Evolutionary conservation across 2,113 vertebrate genomes (phyloP).

Genomic region (Geothlypis trichas): DNA sequence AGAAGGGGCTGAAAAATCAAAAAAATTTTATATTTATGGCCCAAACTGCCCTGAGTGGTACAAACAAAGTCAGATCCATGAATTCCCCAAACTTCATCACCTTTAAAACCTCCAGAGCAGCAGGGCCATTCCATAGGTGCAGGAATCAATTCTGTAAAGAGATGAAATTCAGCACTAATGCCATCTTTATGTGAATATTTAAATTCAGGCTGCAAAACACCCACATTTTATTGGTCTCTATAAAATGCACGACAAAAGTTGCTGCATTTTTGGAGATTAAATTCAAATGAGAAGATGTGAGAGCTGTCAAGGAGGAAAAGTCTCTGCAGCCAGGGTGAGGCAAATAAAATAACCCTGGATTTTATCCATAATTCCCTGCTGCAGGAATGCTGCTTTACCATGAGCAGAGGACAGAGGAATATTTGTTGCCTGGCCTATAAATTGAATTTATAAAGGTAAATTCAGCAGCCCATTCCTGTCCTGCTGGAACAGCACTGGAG

Average conservation of each 20-base stretch:
- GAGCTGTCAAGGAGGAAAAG: not conserved
- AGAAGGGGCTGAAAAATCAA: not conserved
- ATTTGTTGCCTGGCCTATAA: not conserved
- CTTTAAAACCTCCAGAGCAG: not conserved
- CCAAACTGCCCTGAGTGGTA: not conserved
- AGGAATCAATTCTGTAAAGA: not conserved
- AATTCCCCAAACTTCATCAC: not conserved
- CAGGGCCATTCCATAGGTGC: not conserved
- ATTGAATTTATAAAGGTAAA: not conserved
- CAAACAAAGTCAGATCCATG: not conserved
- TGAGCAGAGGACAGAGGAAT: not conserved
- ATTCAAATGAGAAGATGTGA: not conserved
- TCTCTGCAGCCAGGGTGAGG: not conserved
- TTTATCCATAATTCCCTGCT: not conserved
- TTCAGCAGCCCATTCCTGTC: not conserved
- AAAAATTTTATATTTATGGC: not conserved
- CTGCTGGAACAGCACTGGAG: not conserved
- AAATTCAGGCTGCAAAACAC: not conserved
- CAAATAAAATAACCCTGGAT: not conserved
- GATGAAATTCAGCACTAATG: not conserved
- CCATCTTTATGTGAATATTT: not conserved
- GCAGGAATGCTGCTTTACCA: not conserved
- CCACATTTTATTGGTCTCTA: rapidly evolving
- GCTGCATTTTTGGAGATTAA: not conserved
- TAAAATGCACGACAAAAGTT: not conserved